These are phyloP conservation scores for Cnemophilus loriae DNA, from an alignment of 2,113 vertebrate genomes.

Conservation along the genomic window DNA sequence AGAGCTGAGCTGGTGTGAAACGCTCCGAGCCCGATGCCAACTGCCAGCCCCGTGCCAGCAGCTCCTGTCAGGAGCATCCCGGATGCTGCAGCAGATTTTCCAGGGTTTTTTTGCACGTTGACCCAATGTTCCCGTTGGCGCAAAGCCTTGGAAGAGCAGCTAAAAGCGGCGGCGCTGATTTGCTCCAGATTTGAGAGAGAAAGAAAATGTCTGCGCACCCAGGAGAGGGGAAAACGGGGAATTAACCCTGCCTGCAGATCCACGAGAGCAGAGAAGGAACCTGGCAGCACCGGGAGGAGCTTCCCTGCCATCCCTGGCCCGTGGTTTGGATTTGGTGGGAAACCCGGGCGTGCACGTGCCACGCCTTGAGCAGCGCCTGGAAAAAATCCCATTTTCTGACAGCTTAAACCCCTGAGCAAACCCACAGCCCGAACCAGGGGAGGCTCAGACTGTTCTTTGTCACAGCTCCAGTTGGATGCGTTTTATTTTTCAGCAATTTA, in stretches of 20 bases:
- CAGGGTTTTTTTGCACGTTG: neutral
- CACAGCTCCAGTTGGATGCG: neutral
- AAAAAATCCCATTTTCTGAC: neutral
- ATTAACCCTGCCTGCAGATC: neutral
- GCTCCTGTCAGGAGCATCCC: neutral
- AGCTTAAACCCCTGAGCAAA: neutral
- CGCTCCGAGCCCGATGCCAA: neutral
- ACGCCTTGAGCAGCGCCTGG: accelerated
- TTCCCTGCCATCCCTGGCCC: neutral
- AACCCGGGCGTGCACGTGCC: accelerated
- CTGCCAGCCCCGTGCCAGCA: neutral
- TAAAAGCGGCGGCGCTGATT: neutral
- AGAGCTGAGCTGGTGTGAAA: neutral
- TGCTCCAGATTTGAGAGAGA: neutral
- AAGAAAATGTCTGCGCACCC: neutral
- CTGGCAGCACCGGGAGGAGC: neutral
- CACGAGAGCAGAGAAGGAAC: neutral
- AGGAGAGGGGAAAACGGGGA: neutral
- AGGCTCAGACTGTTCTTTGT: neutral
- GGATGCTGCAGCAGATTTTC: neutral
- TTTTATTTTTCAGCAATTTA: neutral
- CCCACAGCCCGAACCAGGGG: neutral
- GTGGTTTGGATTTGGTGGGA: neutral
- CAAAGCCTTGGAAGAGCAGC: neutral
- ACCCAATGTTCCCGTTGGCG: neutral